Percentiles rank a stretch among this genome's conserved stretches.
Evolutionary conservation across 2,888 invertebrate species (phyloP).

Genomic region (Blastobasis lacticolella): DNA sequence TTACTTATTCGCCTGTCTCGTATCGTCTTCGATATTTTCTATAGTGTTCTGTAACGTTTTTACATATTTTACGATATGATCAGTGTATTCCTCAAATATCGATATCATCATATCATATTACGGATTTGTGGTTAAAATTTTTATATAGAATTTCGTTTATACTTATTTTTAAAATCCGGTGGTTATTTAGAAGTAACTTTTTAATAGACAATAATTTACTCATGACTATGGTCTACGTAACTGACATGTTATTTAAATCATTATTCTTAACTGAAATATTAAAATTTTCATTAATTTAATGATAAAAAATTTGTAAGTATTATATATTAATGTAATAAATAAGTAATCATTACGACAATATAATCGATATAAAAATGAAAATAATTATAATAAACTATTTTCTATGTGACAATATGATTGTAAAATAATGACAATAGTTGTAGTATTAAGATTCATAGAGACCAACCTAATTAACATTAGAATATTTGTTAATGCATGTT

Average conservation of each 20-base stretch:
- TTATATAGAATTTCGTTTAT: constrained; percentile 8
- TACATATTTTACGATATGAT: too few relatives aligned
- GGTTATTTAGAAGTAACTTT: neutral
- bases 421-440: constrained; percentile 37
- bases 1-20: too few relatives aligned
- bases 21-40: too few relatives aligned
- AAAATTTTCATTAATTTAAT: too few relatives aligned
- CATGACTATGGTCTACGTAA: too few relatives aligned
- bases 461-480: constrained; percentile 35
- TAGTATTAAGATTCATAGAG: constrained; percentile 37
- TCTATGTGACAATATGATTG: constrained; percentile 43
- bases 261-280: too few relatives aligned
- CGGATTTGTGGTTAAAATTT: constrained; percentile 8
- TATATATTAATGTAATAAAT: neutral
- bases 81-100: too few relatives aligned
- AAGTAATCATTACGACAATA: neutral
- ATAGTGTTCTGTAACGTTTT: too few relatives aligned
- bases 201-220: neutral
- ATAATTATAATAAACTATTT: constrained; percentile 2
- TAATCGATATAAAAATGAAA: neutral
- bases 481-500: neutral
- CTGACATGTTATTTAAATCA: too few relatives aligned
- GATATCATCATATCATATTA: too few relatives aligned
- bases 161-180: neutral
- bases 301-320: neutral